Base-by-base conservation (phyloP, 2,797 vertebrate genomes). In the Acestrorhynchus altus region DNA sequence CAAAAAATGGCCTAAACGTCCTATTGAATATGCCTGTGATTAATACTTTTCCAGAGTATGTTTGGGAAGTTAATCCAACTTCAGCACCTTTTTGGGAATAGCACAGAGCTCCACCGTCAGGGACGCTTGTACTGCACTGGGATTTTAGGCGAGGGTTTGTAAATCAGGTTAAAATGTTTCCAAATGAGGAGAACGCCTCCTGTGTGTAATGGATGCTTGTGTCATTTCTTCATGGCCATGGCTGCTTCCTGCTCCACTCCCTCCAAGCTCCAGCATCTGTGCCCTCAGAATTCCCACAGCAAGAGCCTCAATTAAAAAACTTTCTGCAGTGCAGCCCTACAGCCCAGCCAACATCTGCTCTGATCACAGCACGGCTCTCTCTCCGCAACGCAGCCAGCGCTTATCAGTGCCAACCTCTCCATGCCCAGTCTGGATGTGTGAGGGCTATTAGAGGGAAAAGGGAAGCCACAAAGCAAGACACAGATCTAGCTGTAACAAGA, bases 281-380 rank as follows among this genome's bases (percentile, higher is more conserved):
- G 74, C n/a, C 72, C 74, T 63, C 80, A 71, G 54, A 74, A 75
- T 74, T 52, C 47, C 20, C 72, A 68, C 78, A 77, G 72, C 75
- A 78, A 75, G 68, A 51, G 66, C 42, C 74, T 74, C 75, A 80
- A 82, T 84, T 78, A 84, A 80, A 75, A 75, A 82, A 69, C 61
- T 68, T 81, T 80, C 57, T 60, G 70, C 66, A 72, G 60, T 24
- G 49, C 39, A 74, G 51, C 40, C 65, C 60, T 49, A 26, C 47
- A 79, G 65, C 63, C 64, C 77, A 79, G 70, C 46, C 65, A 75
- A 76, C 78, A 80, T 78, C 78, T 82, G 80, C 61, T 79, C 69
- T 69, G 67, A 80, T 80, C 70, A 77, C 74, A 82, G 71, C 65
- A 51, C 35, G 61, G 44, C 49, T 67, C 57, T 47, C 46, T 61